Evolutionary conservation across 2,888 invertebrate species (phyloP).

Genomic region (Leucozona laternaria): DNA sequence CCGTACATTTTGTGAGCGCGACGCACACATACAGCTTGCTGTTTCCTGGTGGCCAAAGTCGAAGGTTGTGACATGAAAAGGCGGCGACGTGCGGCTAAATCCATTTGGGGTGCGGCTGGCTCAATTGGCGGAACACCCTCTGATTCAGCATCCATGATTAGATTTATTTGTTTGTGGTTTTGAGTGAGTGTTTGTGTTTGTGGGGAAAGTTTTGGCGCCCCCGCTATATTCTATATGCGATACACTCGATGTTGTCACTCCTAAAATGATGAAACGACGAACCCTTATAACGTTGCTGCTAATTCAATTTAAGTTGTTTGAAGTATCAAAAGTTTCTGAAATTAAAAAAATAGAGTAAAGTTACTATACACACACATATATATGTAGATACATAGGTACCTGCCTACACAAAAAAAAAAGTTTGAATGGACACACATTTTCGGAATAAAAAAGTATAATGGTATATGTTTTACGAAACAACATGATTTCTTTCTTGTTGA

Average conservation of each 20-base stretch:
- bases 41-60: constrained; percentile 88
- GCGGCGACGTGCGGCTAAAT: constrained; percentile 85
- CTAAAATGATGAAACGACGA: constrained; percentile 26
- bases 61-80: constrained; percentile 88
- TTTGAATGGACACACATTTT: not conserved
- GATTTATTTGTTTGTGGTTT: constrained; percentile 51
- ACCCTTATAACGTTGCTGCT: constrained; percentile 20
- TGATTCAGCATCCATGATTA: constrained; percentile 82
- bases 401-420: not conserved
- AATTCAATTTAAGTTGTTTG: constrained; percentile 41
- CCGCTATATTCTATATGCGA: constrained; percentile 30
- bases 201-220: constrained; percentile 23
- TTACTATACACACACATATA: not conserved
- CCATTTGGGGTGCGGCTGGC: constrained; percentile 82
- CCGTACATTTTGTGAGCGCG: constrained; percentile 94
- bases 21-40: constrained; percentile 93
- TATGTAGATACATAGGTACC: not conserved
- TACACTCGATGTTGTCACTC: constrained; percentile 27
- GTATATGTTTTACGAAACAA: not conserved
- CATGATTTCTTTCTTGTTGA: not conserved
- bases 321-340: constrained; percentile 48
- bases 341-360: constrained; percentile 22
- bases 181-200: constrained; percentile 2
- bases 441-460: not conserved
- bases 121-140: constrained; percentile 82